Conservation (phyloP, 2,888 invertebrate genomes). For the Nomada ferruginata region DNA sequence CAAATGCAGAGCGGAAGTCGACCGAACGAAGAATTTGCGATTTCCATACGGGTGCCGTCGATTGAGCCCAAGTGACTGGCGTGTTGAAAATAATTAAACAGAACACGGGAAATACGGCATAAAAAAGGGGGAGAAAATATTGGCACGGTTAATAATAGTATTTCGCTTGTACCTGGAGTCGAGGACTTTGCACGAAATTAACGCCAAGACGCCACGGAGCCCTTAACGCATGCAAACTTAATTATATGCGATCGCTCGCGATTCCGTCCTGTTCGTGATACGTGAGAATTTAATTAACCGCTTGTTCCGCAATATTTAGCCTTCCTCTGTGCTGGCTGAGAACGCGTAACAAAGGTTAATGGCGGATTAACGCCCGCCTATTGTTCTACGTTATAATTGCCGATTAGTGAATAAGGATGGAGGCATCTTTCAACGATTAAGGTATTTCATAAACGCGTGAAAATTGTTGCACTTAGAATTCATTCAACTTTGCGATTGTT, state of each 20-base stretch:
- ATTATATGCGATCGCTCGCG: conserved; percentile 40
- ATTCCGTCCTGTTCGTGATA: conserved; percentile 41
- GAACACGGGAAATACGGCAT: conserved; percentile 16
- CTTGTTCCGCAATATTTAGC: conserved; percentile 35
- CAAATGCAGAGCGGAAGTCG: conserved; percentile 46
- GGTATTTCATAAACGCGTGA: not conserved
- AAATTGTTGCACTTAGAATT: too few relatives aligned
- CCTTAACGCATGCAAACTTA: conserved; percentile 55
- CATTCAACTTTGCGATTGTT: too few relatives aligned
- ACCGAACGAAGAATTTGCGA: conserved; percentile 43
- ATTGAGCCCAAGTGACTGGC: conserved; percentile 18
- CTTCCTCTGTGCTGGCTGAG: not conserved
- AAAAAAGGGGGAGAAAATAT: conserved; percentile 39
- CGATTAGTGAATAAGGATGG: not conserved
- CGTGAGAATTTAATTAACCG: conserved; percentile 51
- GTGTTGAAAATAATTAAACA: conserved; percentile 57
- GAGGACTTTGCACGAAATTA: conserved; percentile 44
- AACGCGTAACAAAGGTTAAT: conserved; percentile 22
- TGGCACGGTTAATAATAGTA: conserved; percentile 47
- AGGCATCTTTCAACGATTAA: not conserved
- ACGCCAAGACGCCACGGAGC: conserved; percentile 30
- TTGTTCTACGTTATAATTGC: not conserved
- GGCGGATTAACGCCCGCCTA: conserved; percentile 1
- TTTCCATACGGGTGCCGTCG: conserved; percentile 36
- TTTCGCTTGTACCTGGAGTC: conserved; percentile 10